Percentiles rank a stretch among this genome's conserved stretches.
Evolutionary conservation across 2,888 invertebrate genomes (phyloP).

Genomic region (Zeuzera pyrina): DNA sequence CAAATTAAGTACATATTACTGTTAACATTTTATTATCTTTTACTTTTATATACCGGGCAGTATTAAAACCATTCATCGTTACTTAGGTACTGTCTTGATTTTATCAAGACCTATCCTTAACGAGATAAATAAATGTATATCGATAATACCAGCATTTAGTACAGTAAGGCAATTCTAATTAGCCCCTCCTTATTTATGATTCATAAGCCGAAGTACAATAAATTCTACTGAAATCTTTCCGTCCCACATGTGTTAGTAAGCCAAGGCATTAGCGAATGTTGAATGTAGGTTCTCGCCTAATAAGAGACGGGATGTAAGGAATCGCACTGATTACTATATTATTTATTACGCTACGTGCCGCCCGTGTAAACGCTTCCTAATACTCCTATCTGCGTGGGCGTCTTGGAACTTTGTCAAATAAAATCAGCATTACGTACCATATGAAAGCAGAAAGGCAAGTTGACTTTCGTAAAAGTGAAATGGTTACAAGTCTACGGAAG

Average conservation of each 20-base stretch:
- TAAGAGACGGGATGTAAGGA: conserved; percentile 71
- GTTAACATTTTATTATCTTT: too few relatives aligned
- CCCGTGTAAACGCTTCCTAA: conserved; percentile 70
- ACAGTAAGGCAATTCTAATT: conserved; percentile 56
- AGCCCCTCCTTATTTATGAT: conserved; percentile 69
- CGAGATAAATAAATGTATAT: too few relatives aligned
- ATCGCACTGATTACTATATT: conserved; percentile 72
- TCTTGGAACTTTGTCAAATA: conserved; percentile 48
- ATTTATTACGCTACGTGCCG: conserved; percentile 72
- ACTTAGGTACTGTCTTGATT: too few relatives aligned
- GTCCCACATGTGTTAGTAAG: conserved; percentile 70
- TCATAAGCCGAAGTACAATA: conserved; percentile 71
- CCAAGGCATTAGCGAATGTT: conserved; percentile 66
- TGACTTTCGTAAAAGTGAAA: conserved; percentile 22
- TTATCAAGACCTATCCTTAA: too few relatives aligned
- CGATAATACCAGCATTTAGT: too few relatives aligned
- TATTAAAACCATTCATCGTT: too few relatives aligned
- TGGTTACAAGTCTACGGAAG: conserved; percentile 32
- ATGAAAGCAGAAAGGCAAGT: conserved; percentile 5
- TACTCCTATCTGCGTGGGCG: conserved; percentile 46
- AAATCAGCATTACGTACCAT: conserved; percentile 6
- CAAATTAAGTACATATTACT: too few relatives aligned
- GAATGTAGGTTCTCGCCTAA: conserved; percentile 69
- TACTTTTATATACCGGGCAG: too few relatives aligned
- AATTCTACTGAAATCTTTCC: conserved; percentile 66